Percentiles rank a stretch among this genome's conserved stretches.
Evolutionary conservation across 2,797 vertebrate species (phyloP).

Genomic region (Monodelphis domestica): DNA sequence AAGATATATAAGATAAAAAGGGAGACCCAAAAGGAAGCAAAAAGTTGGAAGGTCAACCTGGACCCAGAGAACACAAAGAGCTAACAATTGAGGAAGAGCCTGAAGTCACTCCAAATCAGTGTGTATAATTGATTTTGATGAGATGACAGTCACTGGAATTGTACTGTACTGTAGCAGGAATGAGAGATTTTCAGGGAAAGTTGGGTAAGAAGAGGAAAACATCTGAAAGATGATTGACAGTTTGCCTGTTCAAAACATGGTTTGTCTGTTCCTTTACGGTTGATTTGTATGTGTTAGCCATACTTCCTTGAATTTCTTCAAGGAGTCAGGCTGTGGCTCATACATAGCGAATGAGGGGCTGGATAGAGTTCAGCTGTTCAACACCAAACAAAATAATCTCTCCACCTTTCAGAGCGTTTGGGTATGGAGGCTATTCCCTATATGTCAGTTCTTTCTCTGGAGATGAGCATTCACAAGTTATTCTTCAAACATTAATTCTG

Average conservation of each 20-base stretch:
- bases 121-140: background rate
- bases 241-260: background rate
- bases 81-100: background rate
- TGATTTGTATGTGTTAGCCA: background rate
- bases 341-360: background rate
- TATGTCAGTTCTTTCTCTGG: no score
- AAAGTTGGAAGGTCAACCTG: background rate
- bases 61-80: background rate
- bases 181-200: background rate
- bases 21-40: background rate
- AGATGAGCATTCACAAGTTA: no score
- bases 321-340: background rate
- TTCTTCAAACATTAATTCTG: no score
- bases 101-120: background rate
- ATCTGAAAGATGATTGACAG: background rate
- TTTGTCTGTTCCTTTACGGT: background rate
- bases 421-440: background rate
- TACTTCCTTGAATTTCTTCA: background rate
- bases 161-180: background rate
- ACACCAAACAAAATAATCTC: background rate
- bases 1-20: background rate
- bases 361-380: background rate
- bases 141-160: no score
- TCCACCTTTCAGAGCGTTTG: background rate
- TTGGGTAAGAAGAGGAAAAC: background rate